Conservation (phyloP, 2,797 vertebrate species). For the Enteromius trimaculatus region DNA sequence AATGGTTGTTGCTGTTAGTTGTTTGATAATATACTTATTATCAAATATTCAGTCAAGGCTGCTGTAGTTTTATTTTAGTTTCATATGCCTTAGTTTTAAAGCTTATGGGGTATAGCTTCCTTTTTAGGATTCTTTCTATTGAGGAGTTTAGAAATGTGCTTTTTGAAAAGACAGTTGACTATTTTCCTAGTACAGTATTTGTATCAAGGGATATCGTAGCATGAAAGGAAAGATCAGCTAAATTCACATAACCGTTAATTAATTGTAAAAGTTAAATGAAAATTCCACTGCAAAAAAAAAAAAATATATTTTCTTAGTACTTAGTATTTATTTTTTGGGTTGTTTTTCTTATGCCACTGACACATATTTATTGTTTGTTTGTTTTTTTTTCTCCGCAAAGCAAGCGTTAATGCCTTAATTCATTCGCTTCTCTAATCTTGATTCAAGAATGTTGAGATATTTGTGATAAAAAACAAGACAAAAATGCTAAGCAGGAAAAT, state of each 20-base stretch:
- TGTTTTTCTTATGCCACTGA: background rate
- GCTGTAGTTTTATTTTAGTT: background rate
- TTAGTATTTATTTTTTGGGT: background rate
- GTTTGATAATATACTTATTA: background rate
- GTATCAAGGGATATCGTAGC: background rate
- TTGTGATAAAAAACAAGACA: background rate
- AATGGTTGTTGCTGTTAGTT: conserved; percentile 12
- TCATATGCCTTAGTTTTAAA: background rate
- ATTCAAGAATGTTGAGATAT: background rate
- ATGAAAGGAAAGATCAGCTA: background rate
- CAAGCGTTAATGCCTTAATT: background rate
- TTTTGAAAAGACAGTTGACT: background rate
- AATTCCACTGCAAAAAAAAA: background rate
- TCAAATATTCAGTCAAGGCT: background rate
- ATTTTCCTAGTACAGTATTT: conserved; percentile 22
- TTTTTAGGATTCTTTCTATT: background rate
- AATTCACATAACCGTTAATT: background rate
- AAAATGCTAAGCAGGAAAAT: background rate
- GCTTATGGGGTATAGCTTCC: background rate
- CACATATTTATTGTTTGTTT: background rate
- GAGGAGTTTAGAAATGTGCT: background rate
- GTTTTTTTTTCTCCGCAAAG: background rate
- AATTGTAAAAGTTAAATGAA: background rate
- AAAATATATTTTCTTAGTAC: background rate
- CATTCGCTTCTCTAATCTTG: background rate